Evolutionary conservation across 2,113 vertebrate genomes (phyloP).

Genomic region (Myiopsitta monachus): DNA sequence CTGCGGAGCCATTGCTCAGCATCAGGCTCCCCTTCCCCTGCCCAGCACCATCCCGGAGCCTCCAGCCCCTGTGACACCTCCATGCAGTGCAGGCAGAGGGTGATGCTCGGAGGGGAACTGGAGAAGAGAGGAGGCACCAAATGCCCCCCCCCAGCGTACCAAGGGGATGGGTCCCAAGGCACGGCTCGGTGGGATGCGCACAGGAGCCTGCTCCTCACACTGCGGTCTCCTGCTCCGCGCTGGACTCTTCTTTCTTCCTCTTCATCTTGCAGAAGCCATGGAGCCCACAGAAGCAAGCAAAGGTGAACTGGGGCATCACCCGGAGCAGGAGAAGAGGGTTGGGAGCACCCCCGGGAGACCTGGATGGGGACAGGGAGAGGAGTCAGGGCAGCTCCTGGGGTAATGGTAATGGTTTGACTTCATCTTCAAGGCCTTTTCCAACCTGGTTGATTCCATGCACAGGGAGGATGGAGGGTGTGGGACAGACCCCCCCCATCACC

Average conservation of each 20-base stretch:
- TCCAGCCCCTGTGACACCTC: not conserved
- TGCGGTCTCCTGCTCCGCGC: slow-evolving; percentile 72
- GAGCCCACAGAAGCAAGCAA: slow-evolving; percentile 94
- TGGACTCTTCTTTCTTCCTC: slow-evolving; percentile 77
- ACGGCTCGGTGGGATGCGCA: not conserved
- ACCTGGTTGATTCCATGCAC: not conserved
- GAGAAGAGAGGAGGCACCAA: not conserved
- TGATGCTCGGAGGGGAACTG: not conserved
- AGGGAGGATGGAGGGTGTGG: not conserved
- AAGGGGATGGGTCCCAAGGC: not conserved
- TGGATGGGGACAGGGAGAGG: slow-evolving; percentile 3
- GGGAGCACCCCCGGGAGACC: slow-evolving; percentile 22
- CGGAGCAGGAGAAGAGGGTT: slow-evolving; percentile 16
- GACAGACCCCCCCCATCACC: not conserved
- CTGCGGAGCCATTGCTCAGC: not conserved
- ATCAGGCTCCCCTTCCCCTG: not conserved
- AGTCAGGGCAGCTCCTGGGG: not conserved
- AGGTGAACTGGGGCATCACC: slow-evolving; percentile 94
- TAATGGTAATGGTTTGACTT: not conserved
- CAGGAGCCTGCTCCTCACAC: slow-evolving; percentile 68
- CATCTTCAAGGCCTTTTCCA: not conserved
- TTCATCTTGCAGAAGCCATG: slow-evolving; percentile 87
- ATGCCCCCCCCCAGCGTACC: not conserved
- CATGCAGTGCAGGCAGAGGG: not conserved
- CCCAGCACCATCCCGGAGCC: not conserved